Base-by-base conservation (phyloP, 1,140 invertebrate species). In the Caenorhabditis brenneri region DNA sequence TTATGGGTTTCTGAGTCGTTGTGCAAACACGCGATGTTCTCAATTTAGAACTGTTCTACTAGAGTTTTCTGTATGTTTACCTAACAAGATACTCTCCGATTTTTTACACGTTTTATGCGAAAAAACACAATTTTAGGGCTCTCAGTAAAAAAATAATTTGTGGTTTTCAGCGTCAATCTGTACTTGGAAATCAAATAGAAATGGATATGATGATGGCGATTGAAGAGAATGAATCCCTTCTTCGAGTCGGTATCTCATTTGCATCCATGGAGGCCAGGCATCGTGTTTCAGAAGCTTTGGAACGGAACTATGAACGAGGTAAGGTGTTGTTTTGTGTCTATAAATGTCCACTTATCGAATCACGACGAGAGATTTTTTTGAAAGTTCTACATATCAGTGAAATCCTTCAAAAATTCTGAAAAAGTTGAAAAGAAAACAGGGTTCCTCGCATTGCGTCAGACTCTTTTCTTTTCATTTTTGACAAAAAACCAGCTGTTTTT, bases 171-270 rank as follows among this genome's bases (percentile, higher is more conserved):
- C 83, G 89, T 53, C 79, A 84, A 55, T 85, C 90, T 19, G 89
- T 90, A 4, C 89, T 90, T 9, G 90, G 89, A 33, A 90, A 91
- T 79, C 89, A 89, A 55, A 90, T 90, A 22, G 89, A 90, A 85
- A 90, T 90, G 89, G 89, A 90, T 79, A 90, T 90, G 69, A 91
- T 90, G 89, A 81, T 89, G 86, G 88, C 83, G 19, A 87, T 91
- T 6, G 89, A 90, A 84, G 89, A 89, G 27, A 91, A 90, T 65
- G 90, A 90, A 31, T 84, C 88, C 19, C 85, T 90, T 15, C 81
- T 90, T 15, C 81, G 86, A 31, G 86, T 87, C 24, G 85, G 85
- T 22, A 74, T 86, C 9, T 86, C 83, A 39, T 86, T 86, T 33
- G 86, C 89, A 46, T 89, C 87, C 1, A 90, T 90, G 89, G 89